phyloP scores from a whole-genome alignment of 2,888 invertebrate species.

The Leptinotarsa peninsularis region DNA sequence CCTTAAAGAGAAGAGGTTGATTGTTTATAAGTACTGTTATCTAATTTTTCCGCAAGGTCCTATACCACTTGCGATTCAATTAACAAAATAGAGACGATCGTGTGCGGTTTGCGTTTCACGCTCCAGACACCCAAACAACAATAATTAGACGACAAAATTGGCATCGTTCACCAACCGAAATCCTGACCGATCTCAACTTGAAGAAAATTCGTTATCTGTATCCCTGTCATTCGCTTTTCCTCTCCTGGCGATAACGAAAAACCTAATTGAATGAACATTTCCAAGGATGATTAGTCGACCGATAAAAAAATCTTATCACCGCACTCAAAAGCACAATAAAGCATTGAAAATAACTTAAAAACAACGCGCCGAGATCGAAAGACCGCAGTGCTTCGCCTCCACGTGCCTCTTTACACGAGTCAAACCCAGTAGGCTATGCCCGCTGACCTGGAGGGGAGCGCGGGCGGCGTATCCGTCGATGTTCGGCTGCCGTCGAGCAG shows the following conservation, averaged over 20 bases:
- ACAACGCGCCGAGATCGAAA: slow-evolving; percentile 48
- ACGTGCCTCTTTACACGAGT: slow-evolving; percentile 62
- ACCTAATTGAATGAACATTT: slow-evolving; percentile 29
- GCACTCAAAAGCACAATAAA: slow-evolving; percentile 21
- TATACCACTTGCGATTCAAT: neutral
- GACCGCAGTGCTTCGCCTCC: slow-evolving; percentile 63
- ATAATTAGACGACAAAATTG: slow-evolving; percentile 22
- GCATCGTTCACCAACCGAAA: slow-evolving; percentile 32
- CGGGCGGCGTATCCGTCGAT: slow-evolving; percentile 48
- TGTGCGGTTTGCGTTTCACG: slow-evolving; percentile 9
- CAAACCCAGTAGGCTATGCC: slow-evolving; percentile 55
- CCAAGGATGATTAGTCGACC: slow-evolving; percentile 25
- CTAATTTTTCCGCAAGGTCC: slow-evolving; percentile 2
- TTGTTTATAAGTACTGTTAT: too few relatives aligned
- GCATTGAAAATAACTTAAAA: slow-evolving; percentile 31
- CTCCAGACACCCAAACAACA: slow-evolving; percentile 31
- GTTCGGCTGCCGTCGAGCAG: slow-evolving; percentile 52
- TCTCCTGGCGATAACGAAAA: slow-evolving; percentile 24
- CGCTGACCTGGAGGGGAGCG: slow-evolving; percentile 48
- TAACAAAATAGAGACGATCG: neutral
- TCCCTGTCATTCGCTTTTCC: slow-evolving; percentile 18
- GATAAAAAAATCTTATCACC: slow-evolving; percentile 25
- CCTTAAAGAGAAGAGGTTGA: too few relatives aligned
- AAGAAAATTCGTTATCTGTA: slow-evolving; percentile 42
- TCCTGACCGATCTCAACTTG: slow-evolving; percentile 48